phyloP scores from a whole-genome alignment of 1,140 invertebrate species.

The Drosophila dunni region DNA sequence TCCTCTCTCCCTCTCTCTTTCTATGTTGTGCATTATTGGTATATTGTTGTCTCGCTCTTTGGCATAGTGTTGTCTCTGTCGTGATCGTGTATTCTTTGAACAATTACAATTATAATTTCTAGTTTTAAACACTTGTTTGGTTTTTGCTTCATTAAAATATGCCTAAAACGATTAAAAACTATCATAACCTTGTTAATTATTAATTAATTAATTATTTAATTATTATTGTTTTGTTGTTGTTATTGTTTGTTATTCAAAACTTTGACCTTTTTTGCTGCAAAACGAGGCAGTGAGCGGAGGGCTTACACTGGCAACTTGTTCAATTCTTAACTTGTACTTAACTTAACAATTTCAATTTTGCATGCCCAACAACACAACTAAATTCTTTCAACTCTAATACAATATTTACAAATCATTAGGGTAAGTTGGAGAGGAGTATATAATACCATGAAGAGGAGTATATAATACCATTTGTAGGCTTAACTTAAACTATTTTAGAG shows the following conservation, averaged over 20 bases:
- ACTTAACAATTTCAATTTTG: slow-evolving; percentile 5
- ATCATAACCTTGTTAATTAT: slow-evolving; percentile 25
- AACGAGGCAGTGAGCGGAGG: slow-evolving; percentile 12
- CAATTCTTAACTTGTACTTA: slow-evolving; percentile 3
- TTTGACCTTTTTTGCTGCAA: slow-evolving; percentile 27
- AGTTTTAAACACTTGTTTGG: slow-evolving; percentile 50
- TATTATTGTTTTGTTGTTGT: background rate
- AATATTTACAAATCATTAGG: slow-evolving; percentile 24
- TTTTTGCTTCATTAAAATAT: slow-evolving; percentile 28
- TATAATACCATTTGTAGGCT: background rate
- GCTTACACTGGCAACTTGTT: slow-evolving; percentile 25
- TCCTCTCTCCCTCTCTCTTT: too few relatives aligned
- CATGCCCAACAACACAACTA: slow-evolving; percentile 11
- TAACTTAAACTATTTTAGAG: background rate
- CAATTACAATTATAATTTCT: slow-evolving; percentile 46
- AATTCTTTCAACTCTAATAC: background rate
- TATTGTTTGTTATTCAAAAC: slow-evolving; percentile 26
- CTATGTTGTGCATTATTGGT: background rate
- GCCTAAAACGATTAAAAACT: slow-evolving; percentile 40
- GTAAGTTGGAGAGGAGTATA: background rate
- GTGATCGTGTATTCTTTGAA: slow-evolving; percentile 34
- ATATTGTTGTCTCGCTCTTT: slow-evolving; percentile 14
- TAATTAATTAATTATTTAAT: background rate
- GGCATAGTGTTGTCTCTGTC: slow-evolving; percentile 5
- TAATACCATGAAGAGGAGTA: background rate